Percentiles rank a stretch among this genome's conserved stretches.
Evolutionary conservation across 1,140 invertebrate species (phyloP).

Genomic region (Formica selysi): DNA sequence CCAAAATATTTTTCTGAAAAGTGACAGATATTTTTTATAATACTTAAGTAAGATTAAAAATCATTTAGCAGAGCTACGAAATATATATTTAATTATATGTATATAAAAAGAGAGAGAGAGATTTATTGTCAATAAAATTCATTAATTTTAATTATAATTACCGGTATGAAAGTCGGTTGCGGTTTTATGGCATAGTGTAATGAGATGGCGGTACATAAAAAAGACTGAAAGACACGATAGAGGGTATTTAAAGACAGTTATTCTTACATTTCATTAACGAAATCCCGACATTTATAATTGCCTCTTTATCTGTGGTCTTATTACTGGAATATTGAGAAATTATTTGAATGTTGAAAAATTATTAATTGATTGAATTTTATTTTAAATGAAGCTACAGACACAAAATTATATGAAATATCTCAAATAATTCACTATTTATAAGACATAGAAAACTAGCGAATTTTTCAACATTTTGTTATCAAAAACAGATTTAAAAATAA

Average conservation of each 20-base stretch:
- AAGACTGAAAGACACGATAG: background rate
- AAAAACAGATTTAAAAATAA: background rate
- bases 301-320: background rate
- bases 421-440: background rate
- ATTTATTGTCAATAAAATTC: background rate
- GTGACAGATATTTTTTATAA: too few relatives aligned
- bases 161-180: background rate
- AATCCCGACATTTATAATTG: background rate
- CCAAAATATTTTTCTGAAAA: too few relatives aligned
- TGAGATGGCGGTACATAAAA: background rate
- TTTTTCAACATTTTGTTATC: background rate
- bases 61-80: too few relatives aligned
- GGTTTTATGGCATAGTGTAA: background rate
- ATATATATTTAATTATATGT: too few relatives aligned
- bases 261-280: background rate
- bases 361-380: background rate
- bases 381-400: background rate
- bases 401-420: background rate
- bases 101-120: background rate
- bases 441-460: background rate
- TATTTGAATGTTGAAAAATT: background rate
- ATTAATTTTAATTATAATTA: background rate
- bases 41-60: too few relatives aligned
- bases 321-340: background rate
- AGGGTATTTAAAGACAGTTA: background rate